These are phyloP conservation scores for Euwallacea fornicatus DNA, from an alignment of 1,140 invertebrate species.

Conservation along the genomic window DNA sequence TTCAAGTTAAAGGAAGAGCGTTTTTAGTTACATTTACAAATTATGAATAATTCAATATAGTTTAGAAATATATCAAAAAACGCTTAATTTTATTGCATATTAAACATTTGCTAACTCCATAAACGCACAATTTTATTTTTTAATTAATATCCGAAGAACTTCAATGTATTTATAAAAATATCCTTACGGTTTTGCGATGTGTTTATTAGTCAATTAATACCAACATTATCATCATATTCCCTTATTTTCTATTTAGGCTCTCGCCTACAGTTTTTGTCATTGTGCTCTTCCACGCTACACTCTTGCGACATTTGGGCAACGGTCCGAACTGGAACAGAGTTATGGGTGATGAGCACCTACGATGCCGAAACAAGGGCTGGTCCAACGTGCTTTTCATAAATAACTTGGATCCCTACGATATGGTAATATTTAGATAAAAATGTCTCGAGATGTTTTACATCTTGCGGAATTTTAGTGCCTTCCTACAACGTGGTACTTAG, in stretches of 20 bases:
- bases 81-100: no score
- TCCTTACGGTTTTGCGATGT: no score
- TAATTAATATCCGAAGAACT: no score
- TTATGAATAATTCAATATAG: no score
- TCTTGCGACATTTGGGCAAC: conserved; percentile 38
- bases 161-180: no score
- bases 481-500: conserved; percentile 53
- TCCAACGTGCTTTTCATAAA: conserved; percentile 62
- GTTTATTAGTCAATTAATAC: background rate
- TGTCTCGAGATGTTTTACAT: background rate
- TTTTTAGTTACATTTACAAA: no score
- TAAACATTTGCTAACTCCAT: no score
- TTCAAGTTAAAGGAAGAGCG: no score
- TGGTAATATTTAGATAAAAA: conserved; percentile 43
- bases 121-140: no score
- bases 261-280: conserved; percentile 39
- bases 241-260: conserved; percentile 36
- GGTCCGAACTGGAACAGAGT: conserved; percentile 46
- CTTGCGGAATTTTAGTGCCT: conserved; percentile 47
- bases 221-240: background rate
- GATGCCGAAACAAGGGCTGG: conserved; percentile 52
- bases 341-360: conserved; percentile 38
- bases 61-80: no score
- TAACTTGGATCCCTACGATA: conserved; percentile 56
- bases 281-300: conserved; percentile 41